Conservation (phyloP, 1,140 invertebrate species). For the Globodera ellingtonae region DNA sequence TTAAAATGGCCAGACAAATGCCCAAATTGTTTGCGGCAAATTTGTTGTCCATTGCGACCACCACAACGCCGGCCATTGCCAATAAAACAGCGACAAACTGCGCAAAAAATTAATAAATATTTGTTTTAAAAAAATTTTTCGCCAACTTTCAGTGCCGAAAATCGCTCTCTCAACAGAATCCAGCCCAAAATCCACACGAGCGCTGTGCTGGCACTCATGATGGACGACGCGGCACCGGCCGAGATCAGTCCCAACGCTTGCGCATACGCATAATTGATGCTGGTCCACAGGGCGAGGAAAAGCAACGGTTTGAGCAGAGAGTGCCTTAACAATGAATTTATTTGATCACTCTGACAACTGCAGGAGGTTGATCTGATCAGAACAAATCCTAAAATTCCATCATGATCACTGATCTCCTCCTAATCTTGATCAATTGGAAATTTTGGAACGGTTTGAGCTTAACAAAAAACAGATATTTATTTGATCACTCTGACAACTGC, state of each 20-base stretch:
- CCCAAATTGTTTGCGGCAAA: constrained; percentile 48
- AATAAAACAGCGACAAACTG: constrained; percentile 52
- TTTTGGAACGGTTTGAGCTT: too few species aligned
- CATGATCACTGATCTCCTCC: too few species aligned
- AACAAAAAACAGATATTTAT: too few species aligned
- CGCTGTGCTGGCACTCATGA: constrained; percentile 58
- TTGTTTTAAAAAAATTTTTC: constrained; percentile 20
- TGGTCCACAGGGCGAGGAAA: too few species aligned
- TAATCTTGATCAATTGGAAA: too few species aligned
- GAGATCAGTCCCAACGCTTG: constrained; percentile 53
- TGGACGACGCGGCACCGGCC: constrained; percentile 53
- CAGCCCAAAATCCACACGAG: constrained; percentile 59
- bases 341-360: too few species aligned
- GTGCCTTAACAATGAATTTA: too few species aligned
- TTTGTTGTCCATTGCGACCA: constrained; percentile 58
- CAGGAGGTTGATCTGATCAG: too few species aligned
- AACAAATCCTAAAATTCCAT: too few species aligned
- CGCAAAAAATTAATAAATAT: background rate
- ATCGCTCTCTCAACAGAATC: constrained; percentile 32
- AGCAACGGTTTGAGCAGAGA: too few species aligned
- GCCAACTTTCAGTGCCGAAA: constrained; percentile 37
- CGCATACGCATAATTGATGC: constrained; percentile 58
- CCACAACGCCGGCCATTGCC: constrained; percentile 57
- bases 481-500: too few species aligned
- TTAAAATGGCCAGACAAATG: constrained; percentile 52